Evolutionary conservation across 2,888 invertebrate genomes (phyloP).

Genomic region (Himalopsyche anomala): DNA sequence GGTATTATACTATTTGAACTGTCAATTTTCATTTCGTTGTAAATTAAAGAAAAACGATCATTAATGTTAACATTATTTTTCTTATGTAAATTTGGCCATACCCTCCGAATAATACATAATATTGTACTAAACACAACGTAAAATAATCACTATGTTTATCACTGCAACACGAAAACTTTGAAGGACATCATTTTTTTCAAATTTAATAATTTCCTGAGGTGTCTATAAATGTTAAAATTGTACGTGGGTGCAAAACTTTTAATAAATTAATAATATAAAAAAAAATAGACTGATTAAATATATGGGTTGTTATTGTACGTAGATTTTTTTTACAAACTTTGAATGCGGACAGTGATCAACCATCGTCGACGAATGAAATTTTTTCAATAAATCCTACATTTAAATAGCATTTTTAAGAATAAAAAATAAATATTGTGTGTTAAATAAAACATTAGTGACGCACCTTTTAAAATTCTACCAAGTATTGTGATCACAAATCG

Average conservation of each 20-base stretch:
- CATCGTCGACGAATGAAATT: neutral
- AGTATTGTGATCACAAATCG: neutral
- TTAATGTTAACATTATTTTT: neutral
- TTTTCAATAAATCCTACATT: neutral
- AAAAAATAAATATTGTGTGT: constrained; percentile 18
- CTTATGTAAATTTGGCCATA: neutral
- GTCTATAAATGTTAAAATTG: constrained; percentile 60
- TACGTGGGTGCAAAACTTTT: constrained; percentile 53
- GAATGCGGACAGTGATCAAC: neutral
- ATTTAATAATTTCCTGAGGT: constrained; percentile 61
- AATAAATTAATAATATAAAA: constrained; percentile 39
- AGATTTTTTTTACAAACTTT: constrained; percentile 63
- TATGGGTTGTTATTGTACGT: constrained; percentile 65
- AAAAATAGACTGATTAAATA: constrained; percentile 66
- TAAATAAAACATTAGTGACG: neutral
- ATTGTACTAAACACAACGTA: neutral
- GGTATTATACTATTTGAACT: neutral
- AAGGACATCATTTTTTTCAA: constrained; percentile 44
- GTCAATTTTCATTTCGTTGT: constrained; percentile 5
- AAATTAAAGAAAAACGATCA: neutral
- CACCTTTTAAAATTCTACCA: neutral
- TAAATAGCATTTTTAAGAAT: neutral
- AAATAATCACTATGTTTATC: neutral
- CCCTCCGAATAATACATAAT: neutral
- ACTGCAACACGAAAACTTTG: neutral